A percentile compares a stretch with the other conserved stretches of the same genome.
Conservation (phyloP, 2,888 invertebrate species). For the Zeuzera pyrina region DNA sequence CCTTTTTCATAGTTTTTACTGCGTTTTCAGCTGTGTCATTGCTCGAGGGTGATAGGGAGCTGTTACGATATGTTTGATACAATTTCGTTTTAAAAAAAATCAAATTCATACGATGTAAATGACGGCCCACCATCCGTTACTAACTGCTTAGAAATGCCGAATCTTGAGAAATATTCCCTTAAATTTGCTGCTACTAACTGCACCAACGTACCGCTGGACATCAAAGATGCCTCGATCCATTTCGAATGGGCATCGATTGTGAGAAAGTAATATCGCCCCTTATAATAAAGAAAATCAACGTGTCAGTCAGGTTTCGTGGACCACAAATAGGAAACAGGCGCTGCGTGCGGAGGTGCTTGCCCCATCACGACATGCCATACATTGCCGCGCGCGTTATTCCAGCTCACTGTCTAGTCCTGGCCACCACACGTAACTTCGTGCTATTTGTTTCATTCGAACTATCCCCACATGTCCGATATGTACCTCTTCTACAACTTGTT, state of each 20-base stretch:
- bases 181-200: too few species aligned
- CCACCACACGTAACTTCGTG: not conserved
- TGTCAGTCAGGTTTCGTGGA: not conserved
- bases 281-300: not conserved
- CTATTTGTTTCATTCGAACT: not conserved
- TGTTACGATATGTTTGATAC: too few species aligned
- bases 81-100: too few species aligned
- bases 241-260: not conserved
- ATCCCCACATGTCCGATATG: not conserved
- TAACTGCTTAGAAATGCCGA: not conserved
- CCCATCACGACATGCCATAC: not conserved
- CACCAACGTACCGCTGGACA: too few species aligned
- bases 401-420: not conserved
- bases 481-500: not conserved
- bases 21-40: not conserved
- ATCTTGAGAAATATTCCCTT: too few species aligned
- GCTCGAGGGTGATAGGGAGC: too few species aligned
- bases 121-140: not conserved
- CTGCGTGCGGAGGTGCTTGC: not conserved
- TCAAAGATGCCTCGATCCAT: not conserved
- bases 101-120: too few species aligned
- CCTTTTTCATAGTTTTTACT: too few species aligned
- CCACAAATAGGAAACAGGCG: not conserved
- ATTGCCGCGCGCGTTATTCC: not conserved
- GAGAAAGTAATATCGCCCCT: not conserved